These are phyloP conservation scores for Papilio helenus DNA, from an alignment of 1,140 invertebrate genomes.

Conservation along the genomic window DNA sequence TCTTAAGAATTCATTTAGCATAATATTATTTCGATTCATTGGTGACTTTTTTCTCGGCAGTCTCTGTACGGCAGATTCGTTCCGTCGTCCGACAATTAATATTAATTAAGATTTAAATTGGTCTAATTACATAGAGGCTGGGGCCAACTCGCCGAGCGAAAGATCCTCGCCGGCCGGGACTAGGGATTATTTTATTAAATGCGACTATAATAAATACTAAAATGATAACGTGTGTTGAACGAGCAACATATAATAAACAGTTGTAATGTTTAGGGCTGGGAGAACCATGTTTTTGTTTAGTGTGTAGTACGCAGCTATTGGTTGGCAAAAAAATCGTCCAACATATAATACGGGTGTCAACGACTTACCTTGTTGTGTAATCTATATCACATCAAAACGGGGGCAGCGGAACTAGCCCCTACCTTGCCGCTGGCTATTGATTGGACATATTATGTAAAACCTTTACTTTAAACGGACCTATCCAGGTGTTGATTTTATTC, in stretches of 20 bases:
- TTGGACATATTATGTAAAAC: constrained; percentile 35
- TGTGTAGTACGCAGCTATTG: not conserved
- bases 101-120: constrained; percentile 83
- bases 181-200: constrained; percentile 35
- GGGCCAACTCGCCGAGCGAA: constrained; percentile 65
- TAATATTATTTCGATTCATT: constrained; percentile 65
- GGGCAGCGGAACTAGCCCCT: constrained; percentile 23
- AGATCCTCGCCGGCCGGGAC: constrained; percentile 56
- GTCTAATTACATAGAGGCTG: constrained; percentile 80
- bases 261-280: not conserved
- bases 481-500: constrained; percentile 20
- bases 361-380: constrained; percentile 11
- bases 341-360: not conserved
- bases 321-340: constrained; percentile 6
- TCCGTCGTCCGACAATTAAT: constrained; percentile 80
- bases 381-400: constrained; percentile 12
- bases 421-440: not conserved
- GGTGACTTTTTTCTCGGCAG: constrained; percentile 67
- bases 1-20: constrained; percentile 54
- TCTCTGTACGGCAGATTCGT: constrained; percentile 77
- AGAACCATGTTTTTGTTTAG: not conserved
- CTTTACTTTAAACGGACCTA: constrained; percentile 20
- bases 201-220: constrained; percentile 12
- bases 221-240: constrained; percentile 2
- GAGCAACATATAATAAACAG: not conserved